Percentiles rank a stretch among this genome's conserved stretches.
Conservation (phyloP, 2,113 vertebrate genomes). For the Apteryx owenii region DNA sequence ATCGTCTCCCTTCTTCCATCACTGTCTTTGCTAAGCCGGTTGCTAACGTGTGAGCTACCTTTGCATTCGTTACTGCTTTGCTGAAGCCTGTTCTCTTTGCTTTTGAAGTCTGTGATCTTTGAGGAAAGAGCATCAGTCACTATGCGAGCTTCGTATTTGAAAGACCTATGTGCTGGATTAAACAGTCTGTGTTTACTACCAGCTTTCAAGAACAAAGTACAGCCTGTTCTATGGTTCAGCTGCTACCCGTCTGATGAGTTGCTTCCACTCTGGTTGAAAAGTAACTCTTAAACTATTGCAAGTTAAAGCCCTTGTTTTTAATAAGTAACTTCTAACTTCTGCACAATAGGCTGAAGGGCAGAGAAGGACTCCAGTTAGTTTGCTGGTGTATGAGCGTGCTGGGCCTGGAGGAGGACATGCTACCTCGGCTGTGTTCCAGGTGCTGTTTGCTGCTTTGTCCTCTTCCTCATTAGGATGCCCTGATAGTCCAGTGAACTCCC, state of each 20-base stretch:
- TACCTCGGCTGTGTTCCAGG: neutral
- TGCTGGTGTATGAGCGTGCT: neutral
- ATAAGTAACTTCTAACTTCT: neutral
- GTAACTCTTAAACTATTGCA: neutral
- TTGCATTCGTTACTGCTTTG: neutral
- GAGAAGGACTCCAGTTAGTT: neutral
- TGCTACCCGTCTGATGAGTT: neutral
- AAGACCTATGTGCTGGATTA: neutral
- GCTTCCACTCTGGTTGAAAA: conserved; percentile 22
- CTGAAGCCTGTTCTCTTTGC: neutral
- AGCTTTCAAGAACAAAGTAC: neutral
- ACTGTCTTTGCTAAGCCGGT: neutral
- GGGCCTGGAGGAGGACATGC: neutral
- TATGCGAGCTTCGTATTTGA: neutral
- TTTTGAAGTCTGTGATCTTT: neutral
- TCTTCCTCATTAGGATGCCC: neutral
- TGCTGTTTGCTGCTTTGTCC: neutral
- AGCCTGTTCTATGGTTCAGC: neutral
- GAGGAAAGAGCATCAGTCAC: neutral
- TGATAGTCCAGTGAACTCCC: neutral
- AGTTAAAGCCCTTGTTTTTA: neutral
- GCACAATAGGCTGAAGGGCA: neutral
- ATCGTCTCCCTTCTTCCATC: neutral
- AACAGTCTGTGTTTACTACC: neutral
- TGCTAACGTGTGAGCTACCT: neutral